Conservation (phyloP, 2,113 vertebrate genomes). For the Urocitellus parryii region DNA sequence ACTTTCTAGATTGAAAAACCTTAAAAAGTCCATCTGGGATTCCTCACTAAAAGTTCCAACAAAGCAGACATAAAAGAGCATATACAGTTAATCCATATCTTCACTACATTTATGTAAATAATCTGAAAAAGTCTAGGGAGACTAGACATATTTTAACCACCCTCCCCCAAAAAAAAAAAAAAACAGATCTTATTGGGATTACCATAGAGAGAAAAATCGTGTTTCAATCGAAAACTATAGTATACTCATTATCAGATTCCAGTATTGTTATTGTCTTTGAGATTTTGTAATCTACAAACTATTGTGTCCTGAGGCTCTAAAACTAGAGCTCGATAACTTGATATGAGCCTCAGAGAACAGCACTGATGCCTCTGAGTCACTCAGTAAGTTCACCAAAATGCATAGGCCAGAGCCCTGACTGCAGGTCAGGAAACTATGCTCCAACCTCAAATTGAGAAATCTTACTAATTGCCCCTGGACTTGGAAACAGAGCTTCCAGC, state of each 20-base stretch:
- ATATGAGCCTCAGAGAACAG: too few species aligned
- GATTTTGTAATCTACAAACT: neutral
- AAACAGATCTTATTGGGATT: neutral
- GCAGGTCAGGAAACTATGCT: neutral
- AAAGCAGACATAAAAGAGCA: neutral
- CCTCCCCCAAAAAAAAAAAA: neutral
- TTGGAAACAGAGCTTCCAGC: neutral
- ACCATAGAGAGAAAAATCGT: neutral
- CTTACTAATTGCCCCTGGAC: neutral
- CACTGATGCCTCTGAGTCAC: neutral
- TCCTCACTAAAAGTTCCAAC: neutral
- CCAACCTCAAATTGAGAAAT: neutral
- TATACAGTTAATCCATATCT: neutral
- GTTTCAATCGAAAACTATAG: neutral
- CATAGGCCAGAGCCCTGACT: neutral
- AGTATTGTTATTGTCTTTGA: neutral
- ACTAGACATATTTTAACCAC: neutral
- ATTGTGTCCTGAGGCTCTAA: neutral
- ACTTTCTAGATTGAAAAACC: neutral
- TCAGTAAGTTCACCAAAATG: neutral
- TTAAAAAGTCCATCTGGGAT: neutral
- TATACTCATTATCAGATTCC: neutral
- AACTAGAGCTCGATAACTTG: neutral
- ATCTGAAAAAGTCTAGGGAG: neutral
- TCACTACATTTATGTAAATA: neutral